Evolutionary conservation across 2,113 vertebrate species (phyloP), one percentile per base, ranked within the genome.

Genomic region (Riparia riparia): DNA sequence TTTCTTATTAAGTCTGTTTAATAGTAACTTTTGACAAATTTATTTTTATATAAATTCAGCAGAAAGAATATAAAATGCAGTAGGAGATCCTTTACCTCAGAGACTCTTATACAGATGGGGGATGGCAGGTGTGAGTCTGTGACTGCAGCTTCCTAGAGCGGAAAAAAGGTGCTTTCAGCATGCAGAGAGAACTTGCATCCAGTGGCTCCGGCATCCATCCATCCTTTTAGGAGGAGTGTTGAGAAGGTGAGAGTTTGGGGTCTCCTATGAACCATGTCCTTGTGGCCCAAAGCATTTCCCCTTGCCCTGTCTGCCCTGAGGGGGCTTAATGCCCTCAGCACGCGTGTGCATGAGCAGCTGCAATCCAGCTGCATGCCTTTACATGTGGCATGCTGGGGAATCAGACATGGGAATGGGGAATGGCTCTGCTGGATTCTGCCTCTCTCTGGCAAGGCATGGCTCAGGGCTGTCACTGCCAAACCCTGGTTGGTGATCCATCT

Each of bases 341-440:
- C 2, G 6, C n/a, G 7, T 3, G 13, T 6, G 19, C 1, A 0
- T 4, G 22, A n/a, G 41, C 39, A 73, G 34, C 20, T 7, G 1
- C 2, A 5, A 25, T 17, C 28, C 50, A 16, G 37, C 54, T 72
- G 25, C 20, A 4, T 3, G 1, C 42, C 54, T 29, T 70, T 3
- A 1, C 1, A 0, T 13, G 32, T 1, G 4, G 9, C 5, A 0
- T 11, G 69, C 22, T 1, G 7, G 9, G 54, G 26, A 50, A 2
- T 1, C 37, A 39, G 54, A 9, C 5, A 3, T 0, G 7, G 86
- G 29, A 25, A 6, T 14, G 21, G 47, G 54, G 13, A 79, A 41
- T 9, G 41, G 18, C 42, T 70, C 31, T 26, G 39, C 28, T 44
- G 60, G 41, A 54, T 3, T 12, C 49, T 65, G 32, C 50, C 10